Evolutionary conservation across 2,113 vertebrate species (phyloP), one percentile per base, ranked within the genome.

Genomic region (Plecotus auritus): DNA sequence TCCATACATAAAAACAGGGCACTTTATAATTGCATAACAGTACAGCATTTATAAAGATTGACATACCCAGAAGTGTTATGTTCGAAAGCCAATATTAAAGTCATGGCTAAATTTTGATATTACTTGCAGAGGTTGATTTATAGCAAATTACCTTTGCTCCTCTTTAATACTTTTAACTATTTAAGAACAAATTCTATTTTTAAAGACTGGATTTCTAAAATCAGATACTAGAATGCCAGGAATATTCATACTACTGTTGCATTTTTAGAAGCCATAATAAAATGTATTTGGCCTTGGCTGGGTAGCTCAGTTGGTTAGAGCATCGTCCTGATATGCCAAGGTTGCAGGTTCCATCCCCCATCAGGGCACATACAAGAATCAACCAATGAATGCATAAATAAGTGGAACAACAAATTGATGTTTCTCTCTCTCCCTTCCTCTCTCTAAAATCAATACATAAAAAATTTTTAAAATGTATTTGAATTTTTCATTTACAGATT

Each of bases 141-240:
- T 74, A 30, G 28, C 35, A 69, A 70, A 59, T 76, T 56, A 69
- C 22, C 14, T 82, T 85, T 96, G 82, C 35, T 77, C 11, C 77
- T 59, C 47, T 80, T 77, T 72, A 83, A 78, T 70, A 49, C 16
- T 82, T 93, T 72, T 78, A 56, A 56, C 64, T 73, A 84, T 56
- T 74, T 90, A 64, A 92, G 86, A 77, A 77, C 35, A 84, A 94
- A 90, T 40, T 78, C 42, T 73, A 54, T 35, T 85, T 89, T 56
- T 42, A 35, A 47, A 84, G 94, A 42, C 4, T 10, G 28, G 67
- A 94, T 54, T 92, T 91, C 77, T 82, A 23, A 69, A 86, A 87
- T 80, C 64, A 91, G 61, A 77, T 88, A 35, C 28, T 73, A 61
- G 59, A 88, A 45, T 85, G 37, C 20, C 23, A 87, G 30, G 40